phyloP scores from a whole-genome alignment of 1,140 invertebrate species.

The Maniola jurtina region DNA sequence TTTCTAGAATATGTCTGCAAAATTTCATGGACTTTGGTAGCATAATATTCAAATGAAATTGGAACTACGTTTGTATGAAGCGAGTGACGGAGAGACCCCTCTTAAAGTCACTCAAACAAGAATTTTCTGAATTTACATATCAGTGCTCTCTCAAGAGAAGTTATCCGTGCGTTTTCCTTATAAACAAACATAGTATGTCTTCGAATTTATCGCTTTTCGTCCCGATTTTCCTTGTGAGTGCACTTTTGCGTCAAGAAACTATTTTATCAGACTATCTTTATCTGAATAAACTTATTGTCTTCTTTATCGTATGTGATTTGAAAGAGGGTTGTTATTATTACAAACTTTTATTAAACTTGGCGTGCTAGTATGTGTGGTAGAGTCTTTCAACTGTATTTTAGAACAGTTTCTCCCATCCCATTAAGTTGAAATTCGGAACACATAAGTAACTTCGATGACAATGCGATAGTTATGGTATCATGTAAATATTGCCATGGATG shows the following conservation, averaged over 20 bases:
- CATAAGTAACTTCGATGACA: too few relatives aligned
- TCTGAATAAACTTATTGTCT: conserved; percentile 3
- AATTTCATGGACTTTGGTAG: too few relatives aligned
- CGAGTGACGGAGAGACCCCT: too few relatives aligned
- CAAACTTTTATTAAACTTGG: not conserved
- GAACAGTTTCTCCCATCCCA: too few relatives aligned
- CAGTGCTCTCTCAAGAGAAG: not conserved
- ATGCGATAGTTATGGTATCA: too few relatives aligned
- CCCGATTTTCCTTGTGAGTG: conserved; percentile 34
- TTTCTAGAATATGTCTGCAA: too few relatives aligned
- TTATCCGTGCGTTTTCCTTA: conserved; percentile 21
- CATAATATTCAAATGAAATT: too few relatives aligned
- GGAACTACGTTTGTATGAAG: too few relatives aligned
- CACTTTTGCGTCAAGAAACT: conserved; percentile 23
- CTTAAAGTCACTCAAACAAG: not conserved
- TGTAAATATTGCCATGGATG: too few relatives aligned
- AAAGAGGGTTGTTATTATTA: not conserved
- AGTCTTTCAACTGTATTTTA: too few relatives aligned
- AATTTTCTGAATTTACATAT: conserved; percentile 3
- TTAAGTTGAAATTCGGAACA: too few relatives aligned
- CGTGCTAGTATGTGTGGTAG: too few relatives aligned
- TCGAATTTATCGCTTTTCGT: conserved; percentile 34
- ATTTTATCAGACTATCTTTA: conserved; percentile 17
- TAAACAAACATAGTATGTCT: conserved; percentile 34
- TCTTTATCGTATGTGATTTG: not conserved